phyloP scores from a whole-genome alignment of 2,113 vertebrate species.

The Bufo gargarizans region DNA sequence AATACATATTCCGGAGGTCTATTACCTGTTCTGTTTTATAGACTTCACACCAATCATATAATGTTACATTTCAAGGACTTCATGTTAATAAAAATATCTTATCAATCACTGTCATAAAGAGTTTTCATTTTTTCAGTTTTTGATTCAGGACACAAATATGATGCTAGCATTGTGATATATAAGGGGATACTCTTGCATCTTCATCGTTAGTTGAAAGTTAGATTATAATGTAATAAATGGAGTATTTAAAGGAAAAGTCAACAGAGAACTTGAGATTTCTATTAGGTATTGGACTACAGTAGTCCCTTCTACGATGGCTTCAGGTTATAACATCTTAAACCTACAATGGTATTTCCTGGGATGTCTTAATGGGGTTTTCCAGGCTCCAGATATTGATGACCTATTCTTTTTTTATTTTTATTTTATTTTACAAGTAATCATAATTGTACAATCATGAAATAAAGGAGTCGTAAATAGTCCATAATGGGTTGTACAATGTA shows the following conservation, averaged over 20 bases:
- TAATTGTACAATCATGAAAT: too few relatives aligned
- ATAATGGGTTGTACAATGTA: too few relatives aligned
- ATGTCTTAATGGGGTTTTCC: background rate
- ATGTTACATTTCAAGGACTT: background rate
- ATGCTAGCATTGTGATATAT: background rate
- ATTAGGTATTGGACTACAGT: background rate
- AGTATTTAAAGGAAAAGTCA: background rate
- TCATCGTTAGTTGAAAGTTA: background rate
- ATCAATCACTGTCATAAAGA: background rate
- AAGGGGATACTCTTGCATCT: background rate
- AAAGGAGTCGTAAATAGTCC: too few relatives aligned
- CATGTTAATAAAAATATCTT: background rate
- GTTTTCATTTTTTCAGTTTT: background rate
- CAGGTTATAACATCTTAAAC: background rate
- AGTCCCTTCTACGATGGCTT: background rate
- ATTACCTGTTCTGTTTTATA: constrained; percentile 8
- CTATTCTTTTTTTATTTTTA: too few relatives aligned
- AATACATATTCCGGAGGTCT: background rate
- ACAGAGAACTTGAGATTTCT: background rate
- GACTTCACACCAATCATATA: background rate
- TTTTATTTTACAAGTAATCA: too few relatives aligned
- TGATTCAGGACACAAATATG: background rate
- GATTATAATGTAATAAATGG: background rate
- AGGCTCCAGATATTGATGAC: background rate
- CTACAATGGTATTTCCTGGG: background rate